These are phyloP conservation scores for Ecliptopera silaceata DNA, from an alignment of 2,888 invertebrate genomes.

Conservation along the genomic window DNA sequence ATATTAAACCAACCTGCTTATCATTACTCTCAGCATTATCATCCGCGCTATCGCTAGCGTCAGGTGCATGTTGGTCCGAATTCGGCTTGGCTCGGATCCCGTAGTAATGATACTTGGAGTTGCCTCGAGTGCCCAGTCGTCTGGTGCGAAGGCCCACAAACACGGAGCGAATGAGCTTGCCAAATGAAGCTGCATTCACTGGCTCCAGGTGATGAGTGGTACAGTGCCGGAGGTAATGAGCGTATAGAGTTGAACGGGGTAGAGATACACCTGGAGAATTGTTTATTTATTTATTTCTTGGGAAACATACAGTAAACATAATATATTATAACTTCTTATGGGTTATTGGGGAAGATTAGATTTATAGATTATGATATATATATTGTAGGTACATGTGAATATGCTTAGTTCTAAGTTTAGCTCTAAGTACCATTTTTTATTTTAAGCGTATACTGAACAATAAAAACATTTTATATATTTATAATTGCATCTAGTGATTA, in stretches of 20 bases:
- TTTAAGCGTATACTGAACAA: too few relatives aligned
- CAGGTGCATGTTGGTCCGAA: slow-evolving; percentile 29
- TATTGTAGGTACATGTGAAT: too few relatives aligned
- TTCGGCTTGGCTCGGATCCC: slow-evolving; percentile 96
- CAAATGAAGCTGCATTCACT: slow-evolving; percentile 99
- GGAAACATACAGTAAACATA: too few relatives aligned
- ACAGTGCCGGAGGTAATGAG: slow-evolving; percentile 98
- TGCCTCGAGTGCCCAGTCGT: slow-evolving; percentile 97
- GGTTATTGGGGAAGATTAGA: too few relatives aligned
- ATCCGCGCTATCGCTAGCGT: slow-evolving; percentile 23
- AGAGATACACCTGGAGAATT: slow-evolving; percentile 86
- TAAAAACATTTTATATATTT: too few relatives aligned
- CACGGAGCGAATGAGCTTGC: slow-evolving; percentile 98
- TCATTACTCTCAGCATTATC: slow-evolving; percentile 51
- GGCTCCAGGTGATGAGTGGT: slow-evolving; percentile 96
- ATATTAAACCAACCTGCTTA: slow-evolving; percentile 45
- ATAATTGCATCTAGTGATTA: too few relatives aligned
- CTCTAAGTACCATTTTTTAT: too few relatives aligned
- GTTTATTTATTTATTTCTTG: background rate
- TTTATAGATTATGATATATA: too few relatives aligned
- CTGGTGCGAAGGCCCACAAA: slow-evolving; percentile 98
- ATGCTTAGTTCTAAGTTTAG: too few relatives aligned
- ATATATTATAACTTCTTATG: too few relatives aligned
- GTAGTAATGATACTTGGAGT: slow-evolving; percentile 99
- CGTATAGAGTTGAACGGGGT: slow-evolving; percentile 97